Conservation (phyloP, 2,888 invertebrate species). For the Rhamnusium bicolor region DNA sequence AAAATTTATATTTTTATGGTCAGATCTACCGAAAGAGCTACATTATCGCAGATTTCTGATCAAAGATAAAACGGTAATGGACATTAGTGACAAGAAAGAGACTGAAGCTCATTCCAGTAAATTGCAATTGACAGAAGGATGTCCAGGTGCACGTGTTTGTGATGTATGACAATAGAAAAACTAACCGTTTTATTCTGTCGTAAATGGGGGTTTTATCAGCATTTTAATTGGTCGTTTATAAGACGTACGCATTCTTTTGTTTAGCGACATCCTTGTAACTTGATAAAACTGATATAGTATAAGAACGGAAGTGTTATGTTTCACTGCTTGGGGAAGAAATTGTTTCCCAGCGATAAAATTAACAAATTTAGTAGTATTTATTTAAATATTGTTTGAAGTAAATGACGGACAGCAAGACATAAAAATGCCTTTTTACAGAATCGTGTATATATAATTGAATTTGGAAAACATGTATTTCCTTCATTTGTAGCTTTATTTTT, state of each 20-base stretch:
- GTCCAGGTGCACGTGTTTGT: constrained; percentile 41
- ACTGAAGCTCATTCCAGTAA: constrained; percentile 18
- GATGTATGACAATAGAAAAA: constrained; percentile 28
- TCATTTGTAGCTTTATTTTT: neutral
- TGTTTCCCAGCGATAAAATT: neutral
- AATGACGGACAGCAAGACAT: neutral
- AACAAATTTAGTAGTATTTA: neutral
- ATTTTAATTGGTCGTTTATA: constrained; percentile 42
- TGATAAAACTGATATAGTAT: constrained; percentile 16
- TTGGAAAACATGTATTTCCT: neutral
- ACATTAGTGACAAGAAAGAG: constrained; percentile 39
- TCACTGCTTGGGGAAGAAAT: neutral
- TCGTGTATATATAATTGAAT: neutral
- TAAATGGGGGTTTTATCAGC: constrained; percentile 36
- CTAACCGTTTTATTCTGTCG: constrained; percentile 28
- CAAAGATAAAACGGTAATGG: constrained; percentile 55
- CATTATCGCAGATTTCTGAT: constrained; percentile 34
- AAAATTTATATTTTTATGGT: neutral
- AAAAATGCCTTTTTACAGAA: neutral
- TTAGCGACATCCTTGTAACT: constrained; percentile 29
- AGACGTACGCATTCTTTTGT: constrained; percentile 18
- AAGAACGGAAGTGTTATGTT: constrained; percentile 17
- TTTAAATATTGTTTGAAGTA: neutral
- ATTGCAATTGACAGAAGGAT: constrained; percentile 39
- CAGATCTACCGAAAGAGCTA: neutral